Percentiles rank a stretch among this genome's conserved stretches.
These are phyloP conservation scores for Peromyscus melanophrys DNA, from an alignment of 2,797 vertebrate species.

Conservation along the genomic window DNA sequence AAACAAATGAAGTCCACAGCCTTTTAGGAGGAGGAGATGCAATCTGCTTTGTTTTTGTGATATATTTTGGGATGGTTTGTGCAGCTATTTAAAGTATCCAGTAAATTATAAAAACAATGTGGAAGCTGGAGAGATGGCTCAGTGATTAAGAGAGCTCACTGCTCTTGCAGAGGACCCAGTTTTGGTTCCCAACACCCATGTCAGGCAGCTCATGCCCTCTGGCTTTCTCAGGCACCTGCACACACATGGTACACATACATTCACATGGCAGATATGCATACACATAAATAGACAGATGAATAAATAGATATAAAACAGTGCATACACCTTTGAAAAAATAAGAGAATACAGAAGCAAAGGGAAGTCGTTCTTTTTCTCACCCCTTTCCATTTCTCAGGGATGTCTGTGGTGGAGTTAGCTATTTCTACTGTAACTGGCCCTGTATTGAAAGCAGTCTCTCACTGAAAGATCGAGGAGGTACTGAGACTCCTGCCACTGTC, in stretches of 20 bases:
- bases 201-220: neutral
- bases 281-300: neutral
- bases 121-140: neutral
- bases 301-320: neutral
- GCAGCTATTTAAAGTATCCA: constrained; percentile 36
- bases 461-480: neutral
- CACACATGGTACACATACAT: no score
- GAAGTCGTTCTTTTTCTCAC: neutral
- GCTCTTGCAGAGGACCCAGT: neutral
- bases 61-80: constrained; percentile 13
- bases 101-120: neutral
- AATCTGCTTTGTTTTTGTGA: constrained; percentile 30
- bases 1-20: constrained; percentile 9
- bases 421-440: no score
- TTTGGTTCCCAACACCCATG: neutral
- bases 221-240: neutral
- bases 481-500: no score
- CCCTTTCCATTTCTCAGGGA: neutral
- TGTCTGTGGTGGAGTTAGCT: neutral
- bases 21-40: constrained; percentile 25
- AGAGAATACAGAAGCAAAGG: neutral
- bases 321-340: neutral
- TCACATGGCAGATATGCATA: neutral
- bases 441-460: neutral
- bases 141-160: neutral